Evolutionary conservation across 2,888 invertebrate species (phyloP), one percentile per base, ranked within the genome.

Genomic region (Ashinkailepas kermadecensis): DNA sequence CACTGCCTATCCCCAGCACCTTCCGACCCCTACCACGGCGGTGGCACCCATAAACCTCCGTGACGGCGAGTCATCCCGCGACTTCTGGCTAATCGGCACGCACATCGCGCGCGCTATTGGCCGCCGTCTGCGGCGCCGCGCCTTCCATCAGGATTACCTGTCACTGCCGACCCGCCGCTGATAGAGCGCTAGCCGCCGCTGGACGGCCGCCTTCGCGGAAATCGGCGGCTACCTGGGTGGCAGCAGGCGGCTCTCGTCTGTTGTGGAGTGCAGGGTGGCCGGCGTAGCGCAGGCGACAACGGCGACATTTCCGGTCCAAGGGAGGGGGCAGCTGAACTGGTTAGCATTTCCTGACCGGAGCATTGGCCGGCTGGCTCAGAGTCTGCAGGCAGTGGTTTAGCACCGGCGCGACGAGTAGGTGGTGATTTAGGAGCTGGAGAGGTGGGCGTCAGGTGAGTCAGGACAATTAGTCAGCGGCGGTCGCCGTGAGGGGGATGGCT

Each of bases 61-160:
- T 39, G 39, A 4, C 39, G 39, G 39, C 65, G 9, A 23, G 23
- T n/a, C 62, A 64, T 64, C 65, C 23, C 18, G 10, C 23, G 23
- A 9, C 18, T 65, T 65, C 65, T 23, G n/a, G 23, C 18, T 65
- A 67, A 67, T 67, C 67, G 25, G 67, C 67, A 23, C 67, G 67
- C 25, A n/a, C 67, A 67, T 67, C 67, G 10, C 18, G 18, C n/a
- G 65, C n/a, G 65, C n/a, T n/a, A 65, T 65, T 23, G 7, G 65
- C 25, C 25, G 23, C 23, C 25, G 67, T 12, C 10, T 25, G 10
- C 67, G 9, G 25, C 12, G 10, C 4, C 67, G 67, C 6, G 12
- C 67, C 67, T 11, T 67, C 13, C 67, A 67, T 67, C 67, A 67
- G 67, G 67, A 9, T 67, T 67, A 67, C 25, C 65, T 67, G 67